Base-by-base conservation (phyloP, 2,113 vertebrate genomes). In the Boulengeromyrus knoepffleri region DNA sequence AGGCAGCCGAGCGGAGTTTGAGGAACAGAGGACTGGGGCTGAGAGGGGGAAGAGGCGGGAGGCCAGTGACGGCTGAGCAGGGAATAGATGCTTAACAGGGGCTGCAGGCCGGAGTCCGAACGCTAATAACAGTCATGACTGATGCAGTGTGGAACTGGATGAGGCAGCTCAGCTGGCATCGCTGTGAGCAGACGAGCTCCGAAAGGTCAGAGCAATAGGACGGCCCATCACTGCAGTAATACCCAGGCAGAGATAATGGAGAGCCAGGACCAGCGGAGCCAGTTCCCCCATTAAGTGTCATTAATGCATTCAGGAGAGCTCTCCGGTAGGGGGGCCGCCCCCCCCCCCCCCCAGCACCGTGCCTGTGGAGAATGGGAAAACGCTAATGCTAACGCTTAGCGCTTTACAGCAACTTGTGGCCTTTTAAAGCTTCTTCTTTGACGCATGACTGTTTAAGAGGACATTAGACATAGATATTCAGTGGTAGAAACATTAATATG, bases 241-340 rank as follows among this genome's bases (percentile, higher is more conserved):
- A 77, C 83, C 6, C 80, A 94, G 94, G 92, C 94, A 94, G 92
- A 93, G 94, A 96, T 96, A 96, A 96, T 96, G 94, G 95, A 95
- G 93, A 92, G 93, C 88, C 91, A 93, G 92, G 94, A 91, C 94
- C 93, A 87, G 50, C 92, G 95, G 94, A 96, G 96, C 94, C 95
- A 95, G 94, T 90, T 90, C 92, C 93, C 95, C 95, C 96, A 96
- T 96, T 96, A 96, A 92, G 94, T 95, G 94, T 93, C 90, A 93
- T 94, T 96, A 96, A 96, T 95, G 95, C 91, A 93, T 93, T 96
- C 95, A 93, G 94, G 93, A 94, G 94, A 93, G 93, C 93, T 92
- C 31, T 93, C 91, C 90, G 88, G 89, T 90, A 92, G 92, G 93
- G n/a, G n/a, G n/a, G n/a, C n/a, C n/a, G n/a, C n/a, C n/a, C n/a